A percentile compares a stretch with the other conserved stretches of the same genome.
Conservation (phyloP, 2,888 invertebrate species). For the Aporophyla nigra region DNA sequence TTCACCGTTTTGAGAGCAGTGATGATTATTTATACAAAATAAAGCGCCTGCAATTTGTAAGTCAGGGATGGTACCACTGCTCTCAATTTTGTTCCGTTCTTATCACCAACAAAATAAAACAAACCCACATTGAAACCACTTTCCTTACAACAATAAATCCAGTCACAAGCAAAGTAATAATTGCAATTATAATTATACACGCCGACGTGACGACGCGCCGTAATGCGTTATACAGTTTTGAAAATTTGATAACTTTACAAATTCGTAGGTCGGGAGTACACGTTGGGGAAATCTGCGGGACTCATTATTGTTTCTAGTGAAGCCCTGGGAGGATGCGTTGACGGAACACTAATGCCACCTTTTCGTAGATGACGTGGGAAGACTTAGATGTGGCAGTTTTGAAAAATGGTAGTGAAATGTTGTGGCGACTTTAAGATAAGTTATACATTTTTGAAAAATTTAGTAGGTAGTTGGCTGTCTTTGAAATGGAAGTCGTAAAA, state of each 20-base stretch:
- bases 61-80: too few species aligned
- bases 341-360: constrained; percentile 87
- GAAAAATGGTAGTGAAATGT: background rate
- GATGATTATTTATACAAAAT: too few species aligned
- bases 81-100: too few species aligned
- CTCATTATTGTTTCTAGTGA: constrained; percentile 87
- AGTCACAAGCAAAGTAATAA: constrained; percentile 71
- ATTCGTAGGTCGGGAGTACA: constrained; percentile 87
- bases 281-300: constrained; percentile 88
- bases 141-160: constrained; percentile 50
- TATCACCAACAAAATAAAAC: background rate
- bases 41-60: too few species aligned
- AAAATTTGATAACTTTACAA: constrained; percentile 91
- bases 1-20: too few species aligned
- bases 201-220: constrained; percentile 69
- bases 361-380: constrained; percentile 68
- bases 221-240: constrained; percentile 89
- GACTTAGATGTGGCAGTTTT: constrained; percentile 44
- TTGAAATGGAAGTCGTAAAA: too few species aligned
- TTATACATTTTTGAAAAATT: background rate
- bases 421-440: background rate
- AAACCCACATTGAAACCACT: constrained; percentile 19
- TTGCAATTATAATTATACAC: constrained; percentile 88
- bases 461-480: too few species aligned
- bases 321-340: constrained; percentile 81